Evolutionary conservation across 2,888 invertebrate species (phyloP).

Genomic region (Drosophila siamana): DNA sequence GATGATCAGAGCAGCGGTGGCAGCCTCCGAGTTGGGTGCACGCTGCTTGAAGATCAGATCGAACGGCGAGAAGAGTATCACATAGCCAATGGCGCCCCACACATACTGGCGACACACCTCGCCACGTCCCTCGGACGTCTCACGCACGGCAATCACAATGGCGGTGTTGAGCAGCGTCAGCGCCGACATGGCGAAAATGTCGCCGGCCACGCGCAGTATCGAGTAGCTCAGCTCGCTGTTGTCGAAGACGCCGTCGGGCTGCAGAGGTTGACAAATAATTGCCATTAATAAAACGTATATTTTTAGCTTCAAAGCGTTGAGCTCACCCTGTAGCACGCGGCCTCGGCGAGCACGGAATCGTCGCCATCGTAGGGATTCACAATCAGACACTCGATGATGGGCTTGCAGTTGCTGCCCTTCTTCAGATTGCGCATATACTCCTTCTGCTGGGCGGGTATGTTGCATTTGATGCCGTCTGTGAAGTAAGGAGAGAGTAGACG

Average conservation of each 20-base stretch:
- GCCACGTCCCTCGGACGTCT: conserved; percentile 92
- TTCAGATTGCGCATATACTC: conserved; percentile 84
- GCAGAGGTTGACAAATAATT: not conserved
- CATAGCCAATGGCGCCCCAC: conserved; percentile 91
- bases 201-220: conserved; percentile 89
- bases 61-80: conserved; percentile 88
- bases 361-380: conserved; percentile 89
- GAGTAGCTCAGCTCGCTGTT: conserved; percentile 91
- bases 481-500: not conserved
- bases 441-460: conserved; percentile 87
- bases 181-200: conserved; percentile 91
- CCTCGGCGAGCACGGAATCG: conserved; percentile 89
- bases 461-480: conserved; percentile 87
- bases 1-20: conserved; percentile 70
- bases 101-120: conserved; percentile 92
- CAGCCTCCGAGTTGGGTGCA: conserved; percentile 73
- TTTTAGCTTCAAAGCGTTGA: too few species aligned
- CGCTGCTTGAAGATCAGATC: conserved; percentile 83
- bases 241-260: conserved; percentile 88
- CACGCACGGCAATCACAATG: conserved; percentile 92
- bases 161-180: conserved; percentile 90
- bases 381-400: conserved; percentile 90
- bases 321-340: conserved; percentile 87
- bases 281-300: not conserved
- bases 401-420: conserved; percentile 86